Base-by-base conservation (phyloP, 2,113 vertebrate genomes). In the Donacobius atricapilla region DNA sequence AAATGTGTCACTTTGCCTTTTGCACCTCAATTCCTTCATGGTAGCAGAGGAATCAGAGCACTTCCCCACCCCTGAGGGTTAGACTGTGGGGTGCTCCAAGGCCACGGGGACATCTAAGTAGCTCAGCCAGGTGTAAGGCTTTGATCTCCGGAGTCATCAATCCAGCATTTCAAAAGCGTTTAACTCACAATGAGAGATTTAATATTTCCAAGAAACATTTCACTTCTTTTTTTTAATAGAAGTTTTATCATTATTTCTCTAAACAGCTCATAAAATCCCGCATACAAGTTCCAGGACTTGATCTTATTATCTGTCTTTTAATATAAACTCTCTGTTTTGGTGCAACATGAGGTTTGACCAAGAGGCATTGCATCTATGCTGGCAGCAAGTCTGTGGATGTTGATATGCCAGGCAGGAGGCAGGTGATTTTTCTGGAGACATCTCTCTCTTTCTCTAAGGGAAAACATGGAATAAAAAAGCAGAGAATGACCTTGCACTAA, bases 401-500 rank as follows among this genome's bases (percentile, higher is more conserved):
- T 96, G 94, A 97, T 96, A 96, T 90, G 96, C 83, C 89, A 96
- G 85, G 93, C 88, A 90, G 94, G 90, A 96, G 96, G 88, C 15
- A 94, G 83, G 88, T 92, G 90, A 92, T 93, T 90, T 93, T 96
- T 93, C 86, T 89, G 90, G 92, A 89, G 88, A 82, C 96, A 72
- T 79, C 2, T 2, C 56, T 89, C 37, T 44, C 88, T 97, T 95
- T 79, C 94, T 96, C 93, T 72, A 57, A 96, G 92, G 96, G 83
- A 92, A 93, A 87, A 95, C 51, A 90, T 6, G 57, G 84, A 92
- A 96, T 95, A 96, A 96, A 96, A 95, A 93, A 89, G 83, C 54
- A 64, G 68, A 92, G 88, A 94, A 95, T 93, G 94, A 96, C 96
- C 93, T 96, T 92, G 94, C 88, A 92, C 92, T 97, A 97, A 96